Conservation (phyloP, 2,888 invertebrate species). For the Lutraria lutraria region DNA sequence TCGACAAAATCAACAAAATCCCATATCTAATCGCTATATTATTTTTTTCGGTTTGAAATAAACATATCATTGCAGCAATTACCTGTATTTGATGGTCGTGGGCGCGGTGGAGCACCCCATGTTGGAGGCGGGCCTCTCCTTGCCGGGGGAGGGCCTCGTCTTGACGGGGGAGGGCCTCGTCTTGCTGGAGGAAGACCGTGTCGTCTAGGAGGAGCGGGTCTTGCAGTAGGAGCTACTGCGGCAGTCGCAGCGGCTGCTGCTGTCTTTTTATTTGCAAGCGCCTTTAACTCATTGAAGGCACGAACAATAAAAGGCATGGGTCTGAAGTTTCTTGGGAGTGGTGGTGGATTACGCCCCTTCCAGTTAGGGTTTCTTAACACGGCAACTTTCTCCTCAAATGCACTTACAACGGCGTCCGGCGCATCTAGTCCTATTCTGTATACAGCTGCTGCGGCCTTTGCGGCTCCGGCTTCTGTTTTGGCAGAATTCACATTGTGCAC, state of each 20-base stretch:
- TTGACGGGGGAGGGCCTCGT: not conserved
- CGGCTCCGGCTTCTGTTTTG: slow-evolving; percentile 57
- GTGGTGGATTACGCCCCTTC: slow-evolving; percentile 37
- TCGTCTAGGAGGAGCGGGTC: not conserved
- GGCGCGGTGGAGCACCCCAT: not conserved
- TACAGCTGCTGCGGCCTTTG: slow-evolving; percentile 61
- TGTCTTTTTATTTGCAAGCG: slow-evolving; percentile 18
- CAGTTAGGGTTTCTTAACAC: slow-evolving; percentile 52
- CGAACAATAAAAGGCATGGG: slow-evolving; percentile 44
- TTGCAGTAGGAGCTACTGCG: not conserved
- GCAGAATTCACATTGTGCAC: slow-evolving; percentile 57
- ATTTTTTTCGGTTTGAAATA: too few relatives aligned
- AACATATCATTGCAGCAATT: not conserved
- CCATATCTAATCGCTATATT: too few relatives aligned
- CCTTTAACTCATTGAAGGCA: slow-evolving; percentile 40
- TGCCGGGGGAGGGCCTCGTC: not conserved
- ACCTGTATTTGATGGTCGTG: not conserved
- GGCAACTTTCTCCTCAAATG: slow-evolving; percentile 61
- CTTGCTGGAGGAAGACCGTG: not conserved
- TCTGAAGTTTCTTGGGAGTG: slow-evolving; percentile 46
- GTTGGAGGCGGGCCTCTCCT: not conserved
- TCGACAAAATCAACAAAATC: too few relatives aligned
- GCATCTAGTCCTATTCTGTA: slow-evolving; percentile 54
- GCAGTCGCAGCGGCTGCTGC: slow-evolving; percentile 18
- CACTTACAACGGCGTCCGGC: slow-evolving; percentile 57